Conservation (phyloP, 2,888 invertebrate genomes). For the Aphrophora alni region DNA sequence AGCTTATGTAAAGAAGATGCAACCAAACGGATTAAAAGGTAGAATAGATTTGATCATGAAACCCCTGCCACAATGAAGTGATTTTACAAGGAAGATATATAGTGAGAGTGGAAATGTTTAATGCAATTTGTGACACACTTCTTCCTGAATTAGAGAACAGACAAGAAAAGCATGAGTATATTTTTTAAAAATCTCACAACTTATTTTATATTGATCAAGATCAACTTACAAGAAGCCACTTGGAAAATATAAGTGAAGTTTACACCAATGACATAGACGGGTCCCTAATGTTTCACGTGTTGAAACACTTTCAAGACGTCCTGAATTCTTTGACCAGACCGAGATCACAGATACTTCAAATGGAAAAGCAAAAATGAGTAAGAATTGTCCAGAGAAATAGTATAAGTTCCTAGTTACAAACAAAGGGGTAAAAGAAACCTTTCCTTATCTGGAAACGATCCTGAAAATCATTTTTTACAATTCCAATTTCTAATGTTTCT, state of each 20-base stretch:
- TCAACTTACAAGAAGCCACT: not conserved
- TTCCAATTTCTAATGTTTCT: too few relatives aligned
- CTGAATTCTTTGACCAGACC: too few relatives aligned
- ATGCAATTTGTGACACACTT: not conserved
- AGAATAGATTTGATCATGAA: not conserved
- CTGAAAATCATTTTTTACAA: too few relatives aligned
- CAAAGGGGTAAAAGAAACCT: too few relatives aligned
- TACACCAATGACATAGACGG: too few relatives aligned
- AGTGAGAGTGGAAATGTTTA: not conserved
- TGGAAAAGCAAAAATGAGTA: too few relatives aligned
- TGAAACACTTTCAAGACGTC: too few relatives aligned
- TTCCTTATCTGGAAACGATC: too few relatives aligned
- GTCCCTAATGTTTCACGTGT: too few relatives aligned
- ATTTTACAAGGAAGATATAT: not conserved
- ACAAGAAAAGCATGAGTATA: not conserved
- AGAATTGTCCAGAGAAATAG: too few relatives aligned
- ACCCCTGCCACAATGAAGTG: not conserved
- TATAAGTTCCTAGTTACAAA: too few relatives aligned
- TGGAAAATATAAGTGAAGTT: not conserved
- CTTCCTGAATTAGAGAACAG: not conserved
- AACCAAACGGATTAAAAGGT: not conserved
- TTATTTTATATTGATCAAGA: not conserved
- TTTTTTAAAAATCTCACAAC: not conserved
- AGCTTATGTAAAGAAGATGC: not conserved
- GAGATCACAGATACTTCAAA: too few relatives aligned